These are phyloP conservation scores for Cryptus viduatorius DNA, from an alignment of 2,888 invertebrate species.

Conservation along the genomic window DNA sequence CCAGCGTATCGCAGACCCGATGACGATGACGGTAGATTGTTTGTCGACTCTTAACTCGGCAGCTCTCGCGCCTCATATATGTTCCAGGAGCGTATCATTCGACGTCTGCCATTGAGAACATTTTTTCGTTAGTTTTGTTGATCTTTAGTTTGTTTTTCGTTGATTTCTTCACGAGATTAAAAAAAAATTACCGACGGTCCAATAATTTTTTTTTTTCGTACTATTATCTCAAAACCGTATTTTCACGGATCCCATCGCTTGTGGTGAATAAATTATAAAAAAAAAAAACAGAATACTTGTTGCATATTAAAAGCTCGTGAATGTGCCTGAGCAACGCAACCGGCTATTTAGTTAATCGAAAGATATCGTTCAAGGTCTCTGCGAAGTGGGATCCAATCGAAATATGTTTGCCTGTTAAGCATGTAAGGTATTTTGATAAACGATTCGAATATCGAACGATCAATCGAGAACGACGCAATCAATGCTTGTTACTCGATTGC, in stretches of 20 bases:
- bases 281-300: neutral
- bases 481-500: neutral
- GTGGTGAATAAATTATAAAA: neutral
- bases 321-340: neutral
- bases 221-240: neutral
- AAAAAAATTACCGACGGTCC: neutral
- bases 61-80: constrained; percentile 39
- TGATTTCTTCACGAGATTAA: neutral
- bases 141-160: neutral
- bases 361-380: constrained; percentile 52
- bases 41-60: constrained; percentile 56
- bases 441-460: constrained; percentile 18
- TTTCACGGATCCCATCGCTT: neutral
- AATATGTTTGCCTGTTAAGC: constrained; percentile 25
- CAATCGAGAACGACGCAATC: constrained; percentile 9
- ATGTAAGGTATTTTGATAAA: constrained; percentile 40
- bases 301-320: neutral
- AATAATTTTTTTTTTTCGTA: neutral
- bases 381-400: constrained; percentile 20
- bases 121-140: neutral
- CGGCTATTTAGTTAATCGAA: constrained; percentile 34
- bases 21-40: constrained; percentile 60
- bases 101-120: neutral
- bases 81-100: constrained; percentile 60
- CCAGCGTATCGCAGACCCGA: constrained; percentile 53